Evolutionary conservation across 2,888 invertebrate species (phyloP).

Genomic region (Crepidodera aurea): DNA sequence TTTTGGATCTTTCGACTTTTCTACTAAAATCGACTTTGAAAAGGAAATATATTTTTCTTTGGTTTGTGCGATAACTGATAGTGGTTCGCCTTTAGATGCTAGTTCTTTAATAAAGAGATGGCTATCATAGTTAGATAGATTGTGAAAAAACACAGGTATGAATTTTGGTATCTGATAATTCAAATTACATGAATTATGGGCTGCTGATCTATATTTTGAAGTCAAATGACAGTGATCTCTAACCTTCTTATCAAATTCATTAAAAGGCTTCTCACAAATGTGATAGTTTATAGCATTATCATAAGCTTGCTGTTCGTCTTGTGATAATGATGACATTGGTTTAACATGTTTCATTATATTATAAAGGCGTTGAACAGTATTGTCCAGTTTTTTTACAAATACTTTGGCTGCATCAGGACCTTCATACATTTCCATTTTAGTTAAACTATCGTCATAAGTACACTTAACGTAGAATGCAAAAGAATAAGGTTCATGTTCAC

Average conservation of each 20-base stretch:
- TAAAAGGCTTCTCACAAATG: slow-evolving; percentile 5
- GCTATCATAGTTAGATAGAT: slow-evolving; percentile 38
- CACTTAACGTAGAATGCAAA: slow-evolving; percentile 29
- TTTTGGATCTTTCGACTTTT: too few relatives aligned
- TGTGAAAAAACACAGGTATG: too few relatives aligned
- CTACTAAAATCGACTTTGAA: too few relatives aligned
- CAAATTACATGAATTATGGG: background rate
- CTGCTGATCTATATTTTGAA: background rate
- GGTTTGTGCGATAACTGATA: slow-evolving; percentile 24
- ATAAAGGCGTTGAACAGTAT: background rate
- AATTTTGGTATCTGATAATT: background rate
- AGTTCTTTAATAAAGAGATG: slow-evolving; percentile 45
- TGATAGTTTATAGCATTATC: background rate
- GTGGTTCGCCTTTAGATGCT: slow-evolving; percentile 13
- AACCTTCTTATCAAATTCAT: background rate
- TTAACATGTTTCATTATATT: background rate
- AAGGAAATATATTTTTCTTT: slow-evolving; percentile 45
- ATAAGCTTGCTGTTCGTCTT: too few relatives aligned
- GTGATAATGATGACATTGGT: background rate
- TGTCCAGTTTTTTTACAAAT: slow-evolving; percentile 7
- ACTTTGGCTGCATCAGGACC: slow-evolving; percentile 19
- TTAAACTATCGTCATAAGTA: slow-evolving; percentile 16
- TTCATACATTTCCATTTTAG: slow-evolving; percentile 16
- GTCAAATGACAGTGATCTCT: too few relatives aligned
- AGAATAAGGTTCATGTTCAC: too few relatives aligned